Percentiles rank a stretch among this genome's conserved stretches.
Evolutionary conservation across 2,888 invertebrate genomes (phyloP).

Genomic region (Erebia palarica): DNA sequence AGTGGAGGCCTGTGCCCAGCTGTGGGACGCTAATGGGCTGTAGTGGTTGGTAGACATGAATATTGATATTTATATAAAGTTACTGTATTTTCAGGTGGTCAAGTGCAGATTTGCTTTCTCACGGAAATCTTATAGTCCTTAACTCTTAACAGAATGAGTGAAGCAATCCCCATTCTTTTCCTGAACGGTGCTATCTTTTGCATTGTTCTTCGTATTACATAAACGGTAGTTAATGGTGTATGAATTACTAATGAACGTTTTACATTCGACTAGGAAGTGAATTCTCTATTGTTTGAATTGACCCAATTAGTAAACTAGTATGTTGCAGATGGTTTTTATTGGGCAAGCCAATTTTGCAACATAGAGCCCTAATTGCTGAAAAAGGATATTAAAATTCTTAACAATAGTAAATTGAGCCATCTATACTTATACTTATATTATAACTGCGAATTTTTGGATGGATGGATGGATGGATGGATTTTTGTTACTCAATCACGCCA

Average conservation of each 20-base stretch:
- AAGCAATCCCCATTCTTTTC: slow-evolving; percentile 75
- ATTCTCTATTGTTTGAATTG: slow-evolving; percentile 61
- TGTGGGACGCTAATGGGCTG: too few relatives aligned
- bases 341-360: slow-evolving; percentile 5
- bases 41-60: too few relatives aligned
- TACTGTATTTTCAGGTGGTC: slow-evolving; percentile 37
- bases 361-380: neutral
- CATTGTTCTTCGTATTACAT: slow-evolving; percentile 76
- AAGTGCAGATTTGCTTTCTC: slow-evolving; percentile 52
- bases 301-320: slow-evolving; percentile 44
- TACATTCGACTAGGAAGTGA: slow-evolving; percentile 65
- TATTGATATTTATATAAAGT: too few relatives aligned
- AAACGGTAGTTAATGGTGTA: slow-evolving; percentile 71
- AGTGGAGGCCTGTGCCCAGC: too few relatives aligned
- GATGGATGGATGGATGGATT: too few relatives aligned
- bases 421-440: slow-evolving; percentile 16
- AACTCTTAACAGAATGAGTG: slow-evolving; percentile 66
- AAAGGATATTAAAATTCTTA: neutral
- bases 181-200: slow-evolving; percentile 71
- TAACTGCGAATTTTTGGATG: too few relatives aligned
- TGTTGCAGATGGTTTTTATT: slow-evolving; percentile 21
- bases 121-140: slow-evolving; percentile 54
- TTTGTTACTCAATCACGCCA: too few relatives aligned
- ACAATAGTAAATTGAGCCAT: too few relatives aligned
- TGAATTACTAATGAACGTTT: slow-evolving; percentile 71